A percentile compares a stretch with the other conserved stretches of the same genome.
phyloP scores from a whole-genome alignment of 2,888 invertebrate species.

The Rhaphigaster nebulosa region DNA sequence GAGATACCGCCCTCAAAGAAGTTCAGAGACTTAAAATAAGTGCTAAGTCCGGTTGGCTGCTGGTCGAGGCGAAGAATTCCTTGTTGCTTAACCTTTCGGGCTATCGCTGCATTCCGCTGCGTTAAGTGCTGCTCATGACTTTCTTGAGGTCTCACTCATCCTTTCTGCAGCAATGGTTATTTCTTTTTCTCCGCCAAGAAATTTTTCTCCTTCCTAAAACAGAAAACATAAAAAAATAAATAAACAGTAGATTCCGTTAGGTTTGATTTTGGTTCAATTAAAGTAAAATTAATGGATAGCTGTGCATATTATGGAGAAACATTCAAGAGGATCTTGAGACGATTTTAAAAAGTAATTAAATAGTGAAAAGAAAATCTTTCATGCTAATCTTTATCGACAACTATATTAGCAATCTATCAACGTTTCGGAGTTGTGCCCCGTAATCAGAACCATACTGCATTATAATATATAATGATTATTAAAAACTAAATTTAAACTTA shows the following conservation, averaged over 20 bases:
- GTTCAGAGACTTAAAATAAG: slow-evolving; percentile 12
- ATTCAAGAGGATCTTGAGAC: too few species aligned
- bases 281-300: background rate
- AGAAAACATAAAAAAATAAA: background rate
- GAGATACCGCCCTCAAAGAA: background rate
- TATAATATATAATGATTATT: too few species aligned
- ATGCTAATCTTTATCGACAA: too few species aligned
- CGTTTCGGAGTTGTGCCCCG: too few species aligned
- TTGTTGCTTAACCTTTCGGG: background rate
- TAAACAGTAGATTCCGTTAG: background rate
- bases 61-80: background rate
- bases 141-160: slow-evolving; percentile 12
- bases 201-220: background rate
- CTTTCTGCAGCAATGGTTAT: background rate
- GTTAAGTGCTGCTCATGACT: background rate
- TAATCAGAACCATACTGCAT: too few species aligned
- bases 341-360: too few species aligned
- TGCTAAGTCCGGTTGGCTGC: background rate
- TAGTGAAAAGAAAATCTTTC: too few species aligned
- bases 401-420: too few species aligned
- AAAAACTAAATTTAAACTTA: too few species aligned
- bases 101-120: background rate
- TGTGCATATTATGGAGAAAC: background rate
- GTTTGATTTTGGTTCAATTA: background rate
- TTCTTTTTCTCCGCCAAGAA: background rate